phyloP scores from a whole-genome alignment of 2,888 invertebrate genomes.

The Apodemia duryi region DNA sequence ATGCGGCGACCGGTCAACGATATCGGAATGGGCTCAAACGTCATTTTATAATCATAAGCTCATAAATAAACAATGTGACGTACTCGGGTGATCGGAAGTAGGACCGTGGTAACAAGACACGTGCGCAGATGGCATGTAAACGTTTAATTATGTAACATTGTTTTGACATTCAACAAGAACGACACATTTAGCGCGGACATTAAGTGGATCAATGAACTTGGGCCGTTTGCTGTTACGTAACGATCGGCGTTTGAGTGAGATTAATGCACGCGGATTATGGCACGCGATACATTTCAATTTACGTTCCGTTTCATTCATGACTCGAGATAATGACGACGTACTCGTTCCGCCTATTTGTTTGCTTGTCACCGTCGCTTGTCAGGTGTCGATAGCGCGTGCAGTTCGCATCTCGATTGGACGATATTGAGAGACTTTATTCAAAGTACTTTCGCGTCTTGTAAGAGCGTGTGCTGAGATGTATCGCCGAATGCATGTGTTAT shows the following conservation, averaged over 20 bases:
- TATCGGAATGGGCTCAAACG: constrained; percentile 71
- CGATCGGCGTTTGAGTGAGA: constrained; percentile 76
- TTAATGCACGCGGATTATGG: constrained; percentile 77
- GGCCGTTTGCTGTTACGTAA: constrained; percentile 68
- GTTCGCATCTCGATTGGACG: constrained; percentile 30
- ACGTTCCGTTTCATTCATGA: constrained; percentile 77
- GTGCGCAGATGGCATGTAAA: constrained; percentile 54
- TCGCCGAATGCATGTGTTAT: constrained; percentile 31
- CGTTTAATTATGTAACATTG: constrained; percentile 71
- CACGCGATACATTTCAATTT: constrained; percentile 79
- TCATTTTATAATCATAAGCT: constrained; percentile 77
- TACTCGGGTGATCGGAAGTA: constrained; percentile 50
- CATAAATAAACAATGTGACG: constrained; percentile 76
- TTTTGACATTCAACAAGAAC: constrained; percentile 73
- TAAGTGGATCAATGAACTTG: constrained; percentile 80
- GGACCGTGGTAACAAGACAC: constrained; percentile 32
- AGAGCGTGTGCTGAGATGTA: neutral
- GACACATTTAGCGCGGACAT: constrained; percentile 75
- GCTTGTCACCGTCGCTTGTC: constrained; percentile 36
- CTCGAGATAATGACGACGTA: constrained; percentile 68
- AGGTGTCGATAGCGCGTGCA: constrained; percentile 15
- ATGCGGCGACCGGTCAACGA: constrained; percentile 68
- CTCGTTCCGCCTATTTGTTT: constrained; percentile 64
- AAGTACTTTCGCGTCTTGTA: neutral
- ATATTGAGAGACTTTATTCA: neutral